phyloP scores from a whole-genome alignment of 1,140 invertebrate species.

The Mylabris phalerata region DNA sequence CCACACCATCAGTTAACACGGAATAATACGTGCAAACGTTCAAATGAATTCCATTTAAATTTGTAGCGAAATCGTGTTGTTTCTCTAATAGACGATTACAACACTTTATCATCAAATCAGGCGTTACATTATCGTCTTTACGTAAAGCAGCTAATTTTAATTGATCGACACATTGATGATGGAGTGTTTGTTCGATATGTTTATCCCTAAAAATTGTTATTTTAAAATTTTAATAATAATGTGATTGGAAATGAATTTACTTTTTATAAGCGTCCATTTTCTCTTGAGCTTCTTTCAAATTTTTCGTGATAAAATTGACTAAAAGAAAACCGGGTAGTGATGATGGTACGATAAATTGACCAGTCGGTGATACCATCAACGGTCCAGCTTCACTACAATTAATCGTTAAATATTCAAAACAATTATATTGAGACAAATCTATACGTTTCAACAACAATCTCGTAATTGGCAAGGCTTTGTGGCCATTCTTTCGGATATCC shows the following conservation, averaged over 20 bases:
- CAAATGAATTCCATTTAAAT: constrained; percentile 53
- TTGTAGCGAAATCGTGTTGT: constrained; percentile 36
- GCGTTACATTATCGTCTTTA: constrained; percentile 87
- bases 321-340: constrained; percentile 80
- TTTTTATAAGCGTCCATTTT: constrained; percentile 67
- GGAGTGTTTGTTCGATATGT: constrained; percentile 65
- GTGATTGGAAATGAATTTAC: constrained; percentile 40
- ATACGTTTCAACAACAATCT: constrained; percentile 87
- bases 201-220: constrained; percentile 55
- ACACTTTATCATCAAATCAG: constrained; percentile 80
- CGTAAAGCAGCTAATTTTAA: constrained; percentile 62
- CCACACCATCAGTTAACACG: constrained; percentile 79
- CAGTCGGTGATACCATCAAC: constrained; percentile 86
- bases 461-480: constrained; percentile 58
- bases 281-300: constrained; percentile 65
- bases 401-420: constrained; percentile 10
- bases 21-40: constrained; percentile 88
- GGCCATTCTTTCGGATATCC: constrained; percentile 70
- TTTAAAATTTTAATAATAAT: not conserved
- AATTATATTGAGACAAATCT: not conserved
- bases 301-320: constrained; percentile 73
- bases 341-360: constrained; percentile 85
- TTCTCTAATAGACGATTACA: constrained; percentile 62
- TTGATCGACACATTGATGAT: constrained; percentile 55
- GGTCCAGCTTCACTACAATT: constrained; percentile 75